Evolutionary conservation across 2,113 vertebrate genomes (phyloP).

Genomic region (Rhinolophus sinicus): DNA sequence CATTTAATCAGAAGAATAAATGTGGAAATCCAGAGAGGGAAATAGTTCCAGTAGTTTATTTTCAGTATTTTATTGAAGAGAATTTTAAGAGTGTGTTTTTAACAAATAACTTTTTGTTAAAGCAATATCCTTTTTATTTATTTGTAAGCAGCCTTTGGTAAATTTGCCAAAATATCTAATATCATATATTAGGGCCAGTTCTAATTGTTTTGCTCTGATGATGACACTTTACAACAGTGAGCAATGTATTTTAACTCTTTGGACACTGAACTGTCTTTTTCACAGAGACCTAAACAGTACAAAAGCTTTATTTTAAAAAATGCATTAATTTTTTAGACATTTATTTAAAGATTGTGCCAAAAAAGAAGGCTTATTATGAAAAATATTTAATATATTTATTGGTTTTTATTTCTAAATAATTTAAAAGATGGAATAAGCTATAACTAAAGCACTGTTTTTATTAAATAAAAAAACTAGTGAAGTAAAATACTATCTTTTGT

Average conservation of each 20-base stretch:
- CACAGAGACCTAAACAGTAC: not conserved
- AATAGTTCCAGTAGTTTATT: not conserved
- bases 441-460: not conserved
- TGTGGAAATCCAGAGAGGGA: not conserved
- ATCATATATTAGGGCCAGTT: not conserved
- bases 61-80: conserved; percentile 25
- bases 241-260: not conserved
- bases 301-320: not conserved
- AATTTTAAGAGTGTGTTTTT: conserved; percentile 25
- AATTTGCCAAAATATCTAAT: not conserved
- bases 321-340: not conserved
- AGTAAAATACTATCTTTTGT: not conserved
- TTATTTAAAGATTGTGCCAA: not conserved
- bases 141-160: not conserved
- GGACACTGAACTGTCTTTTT: not conserved
- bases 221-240: not conserved
- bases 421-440: not conserved
- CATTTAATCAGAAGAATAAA: not conserved
- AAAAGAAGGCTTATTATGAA: not conserved
- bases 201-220: not conserved
- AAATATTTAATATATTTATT: not conserved
- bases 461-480: not conserved
- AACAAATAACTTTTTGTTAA: not conserved
- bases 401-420: not conserved
- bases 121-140: not conserved